These are phyloP conservation scores for Callospermophilus lateralis DNA, from an alignment of 2,113 vertebrate species.

Conservation along the genomic window DNA sequence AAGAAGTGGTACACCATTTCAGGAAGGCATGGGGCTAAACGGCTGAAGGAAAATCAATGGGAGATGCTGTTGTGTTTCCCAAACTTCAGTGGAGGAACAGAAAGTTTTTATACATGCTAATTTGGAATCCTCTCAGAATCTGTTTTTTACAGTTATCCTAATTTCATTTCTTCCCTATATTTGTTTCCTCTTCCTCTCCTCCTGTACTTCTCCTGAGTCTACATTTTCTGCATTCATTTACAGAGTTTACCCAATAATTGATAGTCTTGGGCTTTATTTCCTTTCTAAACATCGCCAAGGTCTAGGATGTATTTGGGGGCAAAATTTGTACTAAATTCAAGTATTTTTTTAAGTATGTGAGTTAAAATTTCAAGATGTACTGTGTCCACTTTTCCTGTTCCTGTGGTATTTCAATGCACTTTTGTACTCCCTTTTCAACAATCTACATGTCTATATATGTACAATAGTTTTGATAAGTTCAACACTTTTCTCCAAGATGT, in stretches of 20 bases:
- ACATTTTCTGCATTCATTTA: not conserved
- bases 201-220: not conserved
- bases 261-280: not conserved
- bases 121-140: not conserved
- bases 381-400: not conserved
- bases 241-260: not conserved
- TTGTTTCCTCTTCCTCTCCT: not conserved
- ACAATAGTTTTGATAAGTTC: not conserved
- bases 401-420: not conserved
- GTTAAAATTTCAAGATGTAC: not conserved
- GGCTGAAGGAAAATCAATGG: not conserved
- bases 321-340: not conserved
- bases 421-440: constrained; percentile 19
- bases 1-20: not conserved
- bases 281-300: not conserved
- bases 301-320: not conserved
- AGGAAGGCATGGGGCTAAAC: too few species aligned
- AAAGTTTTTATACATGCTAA: accelerated
- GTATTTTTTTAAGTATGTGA: not conserved
- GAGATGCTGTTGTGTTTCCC: not conserved
- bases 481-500: not conserved
- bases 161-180: not conserved
- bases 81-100: not conserved
- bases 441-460: not conserved
- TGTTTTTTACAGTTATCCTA: not conserved